Conservation (phyloP, 2,888 invertebrate species). For the Erebia palarica region DNA sequence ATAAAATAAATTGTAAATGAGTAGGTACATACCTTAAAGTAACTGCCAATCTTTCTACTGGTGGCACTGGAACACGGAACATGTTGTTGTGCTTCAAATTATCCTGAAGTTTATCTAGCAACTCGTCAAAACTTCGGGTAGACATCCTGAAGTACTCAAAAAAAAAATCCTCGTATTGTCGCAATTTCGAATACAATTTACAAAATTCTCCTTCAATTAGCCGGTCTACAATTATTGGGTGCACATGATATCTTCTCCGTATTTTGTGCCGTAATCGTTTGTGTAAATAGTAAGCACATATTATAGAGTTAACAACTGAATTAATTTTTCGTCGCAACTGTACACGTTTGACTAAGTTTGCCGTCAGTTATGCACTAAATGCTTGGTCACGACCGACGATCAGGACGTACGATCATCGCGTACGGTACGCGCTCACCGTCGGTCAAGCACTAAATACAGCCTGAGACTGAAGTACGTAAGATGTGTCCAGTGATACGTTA, state of each 20-base stretch:
- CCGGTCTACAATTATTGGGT: slow-evolving; percentile 32
- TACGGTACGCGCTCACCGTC: too few relatives aligned
- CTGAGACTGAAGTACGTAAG: too few relatives aligned
- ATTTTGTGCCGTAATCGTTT: slow-evolving; percentile 1
- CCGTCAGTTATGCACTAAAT: too few relatives aligned
- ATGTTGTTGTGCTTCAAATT: slow-evolving; percentile 32
- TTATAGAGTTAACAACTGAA: too few relatives aligned
- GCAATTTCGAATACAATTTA: slow-evolving; percentile 26
- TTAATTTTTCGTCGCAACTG: too few relatives aligned
- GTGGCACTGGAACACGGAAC: slow-evolving; percentile 33
- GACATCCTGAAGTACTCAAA: slow-evolving; percentile 37
- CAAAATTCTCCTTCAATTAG: slow-evolving; percentile 28
- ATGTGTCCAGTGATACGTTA: too few relatives aligned
- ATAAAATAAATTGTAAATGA: too few relatives aligned
- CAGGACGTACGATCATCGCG: too few relatives aligned
- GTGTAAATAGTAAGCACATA: slow-evolving; percentile 37
- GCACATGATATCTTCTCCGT: slow-evolving; percentile 33
- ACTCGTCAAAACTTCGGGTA: slow-evolving; percentile 36
- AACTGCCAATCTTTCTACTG: slow-evolving; percentile 35
- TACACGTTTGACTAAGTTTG: too few relatives aligned
- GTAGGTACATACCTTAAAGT: slow-evolving; percentile 33
- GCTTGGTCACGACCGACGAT: too few relatives aligned
- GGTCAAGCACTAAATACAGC: too few relatives aligned
- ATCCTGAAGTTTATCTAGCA: slow-evolving; percentile 33
- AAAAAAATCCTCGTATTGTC: slow-evolving; percentile 30